These are phyloP conservation scores for Spermophilus dauricus DNA, from an alignment of 2,113 vertebrate species.

Conservation along the genomic window DNA sequence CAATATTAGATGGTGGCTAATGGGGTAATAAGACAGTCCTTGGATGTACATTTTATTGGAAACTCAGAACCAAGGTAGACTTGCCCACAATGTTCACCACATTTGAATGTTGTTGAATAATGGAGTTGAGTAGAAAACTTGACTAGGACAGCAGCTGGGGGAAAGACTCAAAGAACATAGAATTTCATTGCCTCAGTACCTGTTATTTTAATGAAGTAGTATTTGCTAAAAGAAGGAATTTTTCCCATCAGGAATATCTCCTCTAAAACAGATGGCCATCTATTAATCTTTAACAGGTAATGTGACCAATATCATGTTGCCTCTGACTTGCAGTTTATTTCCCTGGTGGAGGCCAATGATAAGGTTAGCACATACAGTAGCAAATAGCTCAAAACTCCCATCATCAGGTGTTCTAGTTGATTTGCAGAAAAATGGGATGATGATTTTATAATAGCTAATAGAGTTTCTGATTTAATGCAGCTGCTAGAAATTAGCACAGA, in stretches of 20 bases:
- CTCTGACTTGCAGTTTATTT: conserved; percentile 78
- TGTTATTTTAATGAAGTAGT: neutral
- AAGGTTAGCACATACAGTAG: conserved; percentile 75
- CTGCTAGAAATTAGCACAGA: conserved; percentile 90
- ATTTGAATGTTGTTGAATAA: neutral
- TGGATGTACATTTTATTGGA: neutral
- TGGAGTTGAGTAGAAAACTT: too few relatives aligned
- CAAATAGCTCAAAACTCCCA: conserved; percentile 75
- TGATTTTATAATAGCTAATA: conserved; percentile 89
- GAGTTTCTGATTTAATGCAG: conserved; percentile 90
- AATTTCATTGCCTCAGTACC: neutral
- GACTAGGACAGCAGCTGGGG: neutral
- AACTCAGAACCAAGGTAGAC: neutral
- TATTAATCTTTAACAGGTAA: conserved; percentile 11
- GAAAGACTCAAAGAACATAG: neutral
- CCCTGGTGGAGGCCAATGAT: conserved; percentile 59
- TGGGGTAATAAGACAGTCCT: neutral
- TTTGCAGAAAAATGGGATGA: conserved; percentile 84
- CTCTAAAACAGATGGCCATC: neutral
- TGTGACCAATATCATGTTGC: conserved; percentile 5
- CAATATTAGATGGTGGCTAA: neutral
- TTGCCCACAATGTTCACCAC: neutral
- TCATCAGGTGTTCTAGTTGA: conserved; percentile 82
- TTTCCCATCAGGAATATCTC: neutral
- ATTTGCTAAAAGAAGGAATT: conserved; percentile 22